phyloP scores from a whole-genome alignment of 2,113 vertebrate species.

The Xenopus borealis region DNA sequence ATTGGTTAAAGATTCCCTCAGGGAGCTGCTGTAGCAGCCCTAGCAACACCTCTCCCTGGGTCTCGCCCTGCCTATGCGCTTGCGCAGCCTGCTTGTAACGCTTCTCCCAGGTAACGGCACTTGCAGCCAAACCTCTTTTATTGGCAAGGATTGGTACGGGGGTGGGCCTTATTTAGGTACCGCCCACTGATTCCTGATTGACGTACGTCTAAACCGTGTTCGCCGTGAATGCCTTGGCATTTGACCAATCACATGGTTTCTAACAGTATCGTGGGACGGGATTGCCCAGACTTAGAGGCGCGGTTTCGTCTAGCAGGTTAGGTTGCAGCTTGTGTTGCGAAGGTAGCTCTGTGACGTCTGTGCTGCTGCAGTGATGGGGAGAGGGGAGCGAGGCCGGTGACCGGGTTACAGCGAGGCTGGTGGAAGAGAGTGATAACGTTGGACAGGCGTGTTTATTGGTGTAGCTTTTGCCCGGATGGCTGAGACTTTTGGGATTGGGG shows the following conservation, averaged over 20 bases:
- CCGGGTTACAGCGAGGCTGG: background rate
- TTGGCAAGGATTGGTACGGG: conserved; percentile 32
- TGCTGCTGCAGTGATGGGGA: conserved; percentile 60
- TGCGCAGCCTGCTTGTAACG: conserved; percentile 46
- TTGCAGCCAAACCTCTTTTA: conserved; percentile 56
- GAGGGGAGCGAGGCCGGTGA: conserved; percentile 52
- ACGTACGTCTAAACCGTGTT: conserved; percentile 41
- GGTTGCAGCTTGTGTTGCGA: conserved; percentile 39
- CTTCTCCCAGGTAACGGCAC: conserved; percentile 46
- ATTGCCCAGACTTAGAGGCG: background rate
- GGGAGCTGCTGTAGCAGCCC: too few relatives aligned
- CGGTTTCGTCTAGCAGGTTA: conserved; percentile 11
- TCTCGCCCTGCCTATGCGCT: conserved; percentile 12
- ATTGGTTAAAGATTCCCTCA: too few relatives aligned
- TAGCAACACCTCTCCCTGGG: too few relatives aligned
- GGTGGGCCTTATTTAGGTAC: conserved; percentile 44
- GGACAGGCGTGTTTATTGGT: conserved; percentile 1
- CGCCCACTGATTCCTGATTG: conserved; percentile 51
- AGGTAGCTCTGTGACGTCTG: conserved; percentile 22
- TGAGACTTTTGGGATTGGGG: background rate
- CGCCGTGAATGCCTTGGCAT: background rate
- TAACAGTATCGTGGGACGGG: conserved; percentile 26
- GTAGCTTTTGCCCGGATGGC: background rate
- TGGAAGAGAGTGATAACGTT: background rate
- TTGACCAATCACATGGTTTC: conserved; percentile 55